Conservation (phyloP, 2,888 invertebrate genomes). For the Oegoconia quadripuncta region DNA sequence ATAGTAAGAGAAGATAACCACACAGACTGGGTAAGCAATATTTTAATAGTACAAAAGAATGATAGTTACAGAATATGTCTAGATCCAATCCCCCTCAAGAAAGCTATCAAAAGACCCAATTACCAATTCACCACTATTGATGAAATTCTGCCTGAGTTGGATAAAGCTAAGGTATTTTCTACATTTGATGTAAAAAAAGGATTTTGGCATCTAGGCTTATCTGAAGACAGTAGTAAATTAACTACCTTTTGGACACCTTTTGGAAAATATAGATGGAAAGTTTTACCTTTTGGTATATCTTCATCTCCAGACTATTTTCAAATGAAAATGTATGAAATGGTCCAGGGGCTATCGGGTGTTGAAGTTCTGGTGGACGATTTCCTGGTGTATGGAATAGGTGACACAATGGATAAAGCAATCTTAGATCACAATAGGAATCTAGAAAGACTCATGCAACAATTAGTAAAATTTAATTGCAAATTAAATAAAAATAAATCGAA, state of each 20-base stretch:
- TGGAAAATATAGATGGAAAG: conserved; percentile 7
- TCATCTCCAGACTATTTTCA: conserved; percentile 2
- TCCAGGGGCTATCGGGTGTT: conserved; percentile 2
- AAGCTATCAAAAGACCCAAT: conserved; percentile 17
- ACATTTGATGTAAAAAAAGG: conserved; percentile 13
- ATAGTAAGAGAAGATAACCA: conserved; percentile 8
- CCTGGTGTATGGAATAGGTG: conserved; percentile 6
- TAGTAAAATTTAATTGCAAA: conserved; percentile 1
- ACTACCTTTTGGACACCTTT: conserved; percentile 15
- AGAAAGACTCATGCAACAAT: background rate
- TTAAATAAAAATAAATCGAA: conserved; percentile 1
- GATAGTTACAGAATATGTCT: conserved; percentile 14
- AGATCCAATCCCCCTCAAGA: conserved; percentile 17
- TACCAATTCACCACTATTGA: conserved; percentile 14
- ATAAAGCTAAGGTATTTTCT: conserved; percentile 12
- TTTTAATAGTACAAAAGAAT: conserved; percentile 8
- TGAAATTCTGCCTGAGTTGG: conserved; percentile 13
- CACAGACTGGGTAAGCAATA: conserved; percentile 13
- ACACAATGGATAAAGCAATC: conserved; percentile 3
- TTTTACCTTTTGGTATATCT: conserved; percentile 7
- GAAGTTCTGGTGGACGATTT: conserved; percentile 6
- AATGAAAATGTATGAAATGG: too few relatives aligned
- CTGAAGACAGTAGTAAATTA: conserved; percentile 11
- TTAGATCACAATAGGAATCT: conserved; percentile 2
- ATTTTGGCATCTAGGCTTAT: conserved; percentile 10